Evolutionary conservation across 2,113 vertebrate genomes (phyloP).

Genomic region (Syrrhaptes paradoxus): DNA sequence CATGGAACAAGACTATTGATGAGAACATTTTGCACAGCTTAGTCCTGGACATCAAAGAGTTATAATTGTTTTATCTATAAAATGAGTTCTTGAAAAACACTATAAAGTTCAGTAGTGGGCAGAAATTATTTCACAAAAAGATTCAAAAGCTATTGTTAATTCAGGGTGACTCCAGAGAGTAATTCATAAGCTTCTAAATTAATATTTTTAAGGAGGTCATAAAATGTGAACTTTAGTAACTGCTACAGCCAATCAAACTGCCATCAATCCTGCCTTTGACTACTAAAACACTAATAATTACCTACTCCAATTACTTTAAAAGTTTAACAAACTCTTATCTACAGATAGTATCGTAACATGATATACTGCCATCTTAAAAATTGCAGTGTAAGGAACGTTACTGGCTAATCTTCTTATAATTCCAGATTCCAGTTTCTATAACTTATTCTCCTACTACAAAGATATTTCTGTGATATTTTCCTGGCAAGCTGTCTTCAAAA

Average conservation of each 20-base stretch:
- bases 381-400: neutral
- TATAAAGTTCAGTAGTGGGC: neutral
- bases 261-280: conserved; percentile 29
- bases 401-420: neutral
- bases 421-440: neutral
- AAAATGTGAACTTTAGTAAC: conserved; percentile 67
- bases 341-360: neutral
- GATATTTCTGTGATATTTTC: neutral
- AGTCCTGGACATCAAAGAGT: neutral
- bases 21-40: neutral
- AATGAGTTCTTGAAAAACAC: neutral
- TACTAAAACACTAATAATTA: conserved; percentile 38
- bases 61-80: neutral
- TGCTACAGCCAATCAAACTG: conserved; percentile 52
- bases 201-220: conserved; percentile 64
- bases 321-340: conserved; percentile 58
- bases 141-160: conserved; percentile 46
- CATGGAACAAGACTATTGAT: neutral
- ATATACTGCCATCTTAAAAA: neutral
- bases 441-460: neutral
- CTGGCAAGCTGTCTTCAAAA: neutral
- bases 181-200: conserved; percentile 64
- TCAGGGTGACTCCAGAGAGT: conserved; percentile 36
- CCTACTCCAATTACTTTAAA: conserved; percentile 31
- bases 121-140: conserved; percentile 4